Percentiles rank a stretch among this genome's conserved stretches.
phyloP scores from a whole-genome alignment of 2,113 vertebrate genomes.

The Eupsittula cactorum region DNA sequence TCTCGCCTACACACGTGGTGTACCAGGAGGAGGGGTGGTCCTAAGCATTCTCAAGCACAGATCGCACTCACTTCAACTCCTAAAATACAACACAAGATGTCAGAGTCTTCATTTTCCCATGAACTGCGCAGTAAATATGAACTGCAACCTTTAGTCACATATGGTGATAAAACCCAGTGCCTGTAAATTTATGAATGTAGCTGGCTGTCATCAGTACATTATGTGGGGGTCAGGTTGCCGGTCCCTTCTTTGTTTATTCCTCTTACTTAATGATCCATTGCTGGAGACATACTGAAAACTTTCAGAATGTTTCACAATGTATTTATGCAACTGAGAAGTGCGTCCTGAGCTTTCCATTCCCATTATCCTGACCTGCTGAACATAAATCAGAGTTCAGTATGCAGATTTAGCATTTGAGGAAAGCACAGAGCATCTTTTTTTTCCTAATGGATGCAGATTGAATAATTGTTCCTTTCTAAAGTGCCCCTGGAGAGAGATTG shows the following conservation, averaged over 20 bases:
- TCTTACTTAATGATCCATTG: slow-evolving; percentile 22
- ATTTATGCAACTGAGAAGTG: not conserved
- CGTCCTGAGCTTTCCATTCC: not conserved
- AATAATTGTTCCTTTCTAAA: not conserved
- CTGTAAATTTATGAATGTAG: slow-evolving; percentile 52
- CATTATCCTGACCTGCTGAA: not conserved
- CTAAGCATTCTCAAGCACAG: not conserved
- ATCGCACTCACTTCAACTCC: not conserved
- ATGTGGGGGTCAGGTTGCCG: not conserved
- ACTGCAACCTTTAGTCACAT: not conserved
- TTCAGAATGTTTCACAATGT: slow-evolving; percentile 17
- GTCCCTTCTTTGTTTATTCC: slow-evolving; percentile 30
- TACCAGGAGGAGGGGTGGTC: not conserved
- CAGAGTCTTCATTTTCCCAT: not conserved
- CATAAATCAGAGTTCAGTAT: not conserved
- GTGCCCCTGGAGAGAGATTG: not conserved
- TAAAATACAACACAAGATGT: not conserved
- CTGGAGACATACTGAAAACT: not conserved
- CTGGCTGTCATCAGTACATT: slow-evolving; percentile 16
- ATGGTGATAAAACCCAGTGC: slow-evolving; percentile 23
- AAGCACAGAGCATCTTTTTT: not conserved
- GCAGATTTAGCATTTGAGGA: not conserved
- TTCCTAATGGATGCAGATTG: not conserved
- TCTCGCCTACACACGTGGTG: not conserved
- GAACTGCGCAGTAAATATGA: slow-evolving; percentile 1